Percentiles rank a stretch among this genome's conserved stretches.
Evolutionary conservation across 2,113 vertebrate genomes (phyloP).

Genomic region (Callospermophilus lateralis): DNA sequence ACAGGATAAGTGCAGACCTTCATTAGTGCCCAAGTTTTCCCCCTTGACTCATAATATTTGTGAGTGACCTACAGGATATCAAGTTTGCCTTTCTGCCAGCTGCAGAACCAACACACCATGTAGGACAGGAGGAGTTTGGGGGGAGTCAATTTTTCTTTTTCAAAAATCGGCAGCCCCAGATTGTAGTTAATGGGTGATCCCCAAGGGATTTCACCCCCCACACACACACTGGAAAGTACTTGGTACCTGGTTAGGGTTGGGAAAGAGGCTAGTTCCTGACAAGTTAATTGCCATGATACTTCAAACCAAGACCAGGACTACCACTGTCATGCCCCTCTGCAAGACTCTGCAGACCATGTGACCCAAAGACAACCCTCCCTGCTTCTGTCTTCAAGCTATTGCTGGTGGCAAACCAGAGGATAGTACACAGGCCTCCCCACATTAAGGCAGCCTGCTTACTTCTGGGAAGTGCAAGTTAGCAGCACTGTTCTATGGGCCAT

Average conservation of each 20-base stretch:
- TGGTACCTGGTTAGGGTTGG: neutral
- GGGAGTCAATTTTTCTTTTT: neutral
- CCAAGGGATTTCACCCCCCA: neutral
- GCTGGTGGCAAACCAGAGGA: neutral
- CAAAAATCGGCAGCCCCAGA: neutral
- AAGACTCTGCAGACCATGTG: neutral
- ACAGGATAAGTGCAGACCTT: neutral
- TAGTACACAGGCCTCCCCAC: accelerated
- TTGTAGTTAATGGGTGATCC: neutral
- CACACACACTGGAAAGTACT: neutral
- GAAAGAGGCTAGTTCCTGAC: neutral
- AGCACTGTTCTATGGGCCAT: neutral
- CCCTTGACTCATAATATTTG: neutral
- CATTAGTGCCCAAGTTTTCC: neutral
- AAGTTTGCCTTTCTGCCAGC: neutral
- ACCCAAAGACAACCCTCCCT: no score
- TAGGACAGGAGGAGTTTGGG: accelerated
- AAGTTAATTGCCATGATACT: neutral
- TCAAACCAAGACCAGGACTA: neutral
- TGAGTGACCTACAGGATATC: neutral
- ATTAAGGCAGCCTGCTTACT: neutral
- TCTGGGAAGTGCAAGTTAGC: neutral
- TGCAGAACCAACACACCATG: neutral
- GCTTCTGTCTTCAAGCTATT: neutral
- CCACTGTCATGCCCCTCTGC: neutral